These are phyloP conservation scores for Drosophila albomicans DNA, from an alignment of 1,140 invertebrate species.

Conservation along the genomic window DNA sequence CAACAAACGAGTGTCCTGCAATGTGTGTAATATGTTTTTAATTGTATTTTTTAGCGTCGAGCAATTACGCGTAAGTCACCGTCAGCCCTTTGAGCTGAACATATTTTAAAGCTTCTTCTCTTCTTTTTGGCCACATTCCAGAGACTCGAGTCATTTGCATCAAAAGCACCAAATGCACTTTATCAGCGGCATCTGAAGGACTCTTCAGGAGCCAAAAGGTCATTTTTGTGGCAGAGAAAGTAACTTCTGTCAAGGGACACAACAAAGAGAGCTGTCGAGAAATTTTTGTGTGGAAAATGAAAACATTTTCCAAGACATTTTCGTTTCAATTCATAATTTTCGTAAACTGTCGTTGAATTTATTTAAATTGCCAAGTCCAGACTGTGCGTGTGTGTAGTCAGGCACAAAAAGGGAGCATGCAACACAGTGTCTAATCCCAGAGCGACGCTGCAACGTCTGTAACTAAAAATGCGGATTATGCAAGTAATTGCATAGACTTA, in stretches of 20 bases:
- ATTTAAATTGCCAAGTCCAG: slow-evolving; percentile 59
- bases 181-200: slow-evolving; percentile 68
- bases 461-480: slow-evolving; percentile 72
- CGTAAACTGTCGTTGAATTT: slow-evolving; percentile 24
- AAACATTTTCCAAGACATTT: slow-evolving; percentile 17
- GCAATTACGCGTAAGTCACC: slow-evolving; percentile 28
- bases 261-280: slow-evolving; percentile 27
- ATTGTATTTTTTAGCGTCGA: slow-evolving; percentile 58
- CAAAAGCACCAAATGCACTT: slow-evolving; percentile 66
- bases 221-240: slow-evolving; percentile 24
- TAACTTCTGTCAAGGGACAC: slow-evolving; percentile 17
- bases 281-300: slow-evolving; percentile 37
- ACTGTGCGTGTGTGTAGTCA: slow-evolving; percentile 30
- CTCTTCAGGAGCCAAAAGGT: slow-evolving; percentile 3
- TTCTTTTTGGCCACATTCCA: slow-evolving; percentile 6
- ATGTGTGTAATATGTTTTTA: slow-evolving; percentile 60
- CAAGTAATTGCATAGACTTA: slow-evolving; percentile 63
- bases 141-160: slow-evolving; percentile 41
- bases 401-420: slow-evolving; percentile 5
- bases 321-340: slow-evolving; percentile 68
- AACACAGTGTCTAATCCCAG: slow-evolving; percentile 59
- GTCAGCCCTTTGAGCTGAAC: slow-evolving; percentile 40
- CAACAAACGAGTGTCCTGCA: slow-evolving; percentile 9
- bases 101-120: slow-evolving; percentile 43
- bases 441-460: slow-evolving; percentile 62